Evolutionary conservation across 2,888 invertebrate genomes (phyloP).

Genomic region (Anorthoa munda): DNA sequence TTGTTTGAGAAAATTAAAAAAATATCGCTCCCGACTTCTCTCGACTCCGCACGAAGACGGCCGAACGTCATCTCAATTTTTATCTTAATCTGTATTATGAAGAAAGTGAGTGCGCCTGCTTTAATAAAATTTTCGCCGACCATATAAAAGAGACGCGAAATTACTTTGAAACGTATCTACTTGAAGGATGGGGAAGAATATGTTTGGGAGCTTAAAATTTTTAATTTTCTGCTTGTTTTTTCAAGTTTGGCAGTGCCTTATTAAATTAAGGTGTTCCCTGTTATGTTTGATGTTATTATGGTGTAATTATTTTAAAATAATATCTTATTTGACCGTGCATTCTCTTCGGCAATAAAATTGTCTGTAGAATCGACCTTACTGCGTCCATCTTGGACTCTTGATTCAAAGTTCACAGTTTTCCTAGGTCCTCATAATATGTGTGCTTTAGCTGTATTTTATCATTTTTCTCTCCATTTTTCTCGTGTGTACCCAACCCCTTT

Average conservation of each 20-base stretch:
- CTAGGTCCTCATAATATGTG: background rate
- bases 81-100: constrained; percentile 88
- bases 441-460: background rate
- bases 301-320: background rate
- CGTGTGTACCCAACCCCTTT: background rate
- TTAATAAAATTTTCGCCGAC: constrained; percentile 81
- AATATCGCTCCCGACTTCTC: constrained; percentile 77
- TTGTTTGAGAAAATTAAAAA: constrained; percentile 90
- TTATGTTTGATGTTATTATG: constrained; percentile 9
- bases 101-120: constrained; percentile 77
- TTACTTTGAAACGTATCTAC: constrained; percentile 73
- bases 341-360: background rate
- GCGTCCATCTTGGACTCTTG: background rate
- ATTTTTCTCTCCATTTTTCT: background rate
- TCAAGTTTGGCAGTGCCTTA: constrained; percentile 13
- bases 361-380: background rate
- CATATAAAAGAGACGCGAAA: constrained; percentile 72
- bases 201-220: constrained; percentile 40
- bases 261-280: constrained; percentile 20
- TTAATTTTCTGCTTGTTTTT: constrained; percentile 46
- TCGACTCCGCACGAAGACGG: constrained; percentile 66
- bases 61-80: constrained; percentile 88
- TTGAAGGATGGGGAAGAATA: constrained; percentile 54
- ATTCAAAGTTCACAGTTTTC: background rate
- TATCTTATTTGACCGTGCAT: no score